Evolutionary conservation across 2,113 vertebrate species (phyloP), one percentile per base, ranked within the genome.

Genomic region (Lagopus muta): DNA sequence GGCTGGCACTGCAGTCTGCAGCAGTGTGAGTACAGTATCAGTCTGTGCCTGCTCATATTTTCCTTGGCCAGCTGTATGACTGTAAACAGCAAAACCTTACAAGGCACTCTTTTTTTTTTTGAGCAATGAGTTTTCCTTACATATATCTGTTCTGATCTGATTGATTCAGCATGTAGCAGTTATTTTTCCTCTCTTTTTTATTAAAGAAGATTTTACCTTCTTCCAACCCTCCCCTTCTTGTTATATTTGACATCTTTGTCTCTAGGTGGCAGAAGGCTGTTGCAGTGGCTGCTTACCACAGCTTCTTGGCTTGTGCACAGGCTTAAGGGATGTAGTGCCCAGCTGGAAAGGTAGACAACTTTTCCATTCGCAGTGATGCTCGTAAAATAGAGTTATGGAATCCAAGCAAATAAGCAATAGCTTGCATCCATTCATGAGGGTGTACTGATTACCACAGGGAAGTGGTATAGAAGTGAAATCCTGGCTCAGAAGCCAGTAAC

Each of bases 71-170:
- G 57, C 48, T 48, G 20, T 36, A 18, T 8, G 54, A 95, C 82
- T 82, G 88, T 93, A 95, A 97, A 94, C 79, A 94, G 82, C 82
- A 90, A 88, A 84, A 86, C 86, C 90, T 72, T 95, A 80, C 85
- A 86, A 92, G 65, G 54, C 57, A 66, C 10, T 21, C 52, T 12
- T 76, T 78, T 38, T 72, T n/a, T 57, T 54, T 30, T 11, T 25
- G 36, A 72, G 90, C 88, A 86, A n/a, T 86, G 79, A 81, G 47
- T 86, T 96, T 87, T 93, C 65, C 55, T 69, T 89, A 34, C 55
- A 22, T 75, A 86, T 88, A 73, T 52, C 82, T 81, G 19, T 52
- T 73, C 66, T 73, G 34, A 22, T 83, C 82, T 94, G 93, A 88
- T 83, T 86, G 72, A 76, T 89, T 94, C 86, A 87, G 88, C 43